Evolutionary conservation across 1,140 invertebrate species (phyloP), one percentile per base, ranked within the genome.

Genomic region (Leptoteleia sp.): DNA sequence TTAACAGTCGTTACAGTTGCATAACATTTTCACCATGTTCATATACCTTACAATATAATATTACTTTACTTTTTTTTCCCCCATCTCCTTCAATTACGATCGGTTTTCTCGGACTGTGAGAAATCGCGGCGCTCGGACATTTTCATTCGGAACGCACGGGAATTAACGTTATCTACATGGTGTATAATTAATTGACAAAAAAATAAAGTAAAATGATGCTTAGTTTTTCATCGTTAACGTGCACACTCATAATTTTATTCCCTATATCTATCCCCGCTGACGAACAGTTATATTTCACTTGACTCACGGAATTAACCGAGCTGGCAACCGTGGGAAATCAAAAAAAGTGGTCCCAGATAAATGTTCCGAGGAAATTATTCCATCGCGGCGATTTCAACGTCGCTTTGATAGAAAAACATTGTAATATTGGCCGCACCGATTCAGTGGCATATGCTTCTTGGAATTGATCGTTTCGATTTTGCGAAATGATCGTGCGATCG

Each of bases 281-380:
- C 40, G 42, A 67, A 75, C 76, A 70, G 71, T 79, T 79, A 67
- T 75, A 75, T 79, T 75, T 75, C 52, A 75, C 65, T 76, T 76
- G 64, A 62, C 65, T 80, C 25, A 45, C 67, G 62, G 77, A 76
- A 80, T 72, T 76, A 75, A 61, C 52, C 33, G 67, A 50, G 61
- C 43, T 40, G 40, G 64, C 70, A 75, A 79, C 70, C 71, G 77
- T 80, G 77, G 77, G 77, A 80, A 80, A 76, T 71, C 52, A 80
- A 80, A 80, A n/a, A 80, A 80, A 80, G 71, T 75, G 43, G 71
- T 62, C 65, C 71, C 33, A 80, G 65, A 72, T 80, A 71, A 61
- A 71, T 45, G 59, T 48, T 22, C 50, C 16, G 62, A 43, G 42
- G 50, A 64, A 79, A 79, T 79, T 73, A 79, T 79, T 79, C 62